Conservation (phyloP, 2,113 vertebrate genomes). For the Mustela nigripes region DNA sequence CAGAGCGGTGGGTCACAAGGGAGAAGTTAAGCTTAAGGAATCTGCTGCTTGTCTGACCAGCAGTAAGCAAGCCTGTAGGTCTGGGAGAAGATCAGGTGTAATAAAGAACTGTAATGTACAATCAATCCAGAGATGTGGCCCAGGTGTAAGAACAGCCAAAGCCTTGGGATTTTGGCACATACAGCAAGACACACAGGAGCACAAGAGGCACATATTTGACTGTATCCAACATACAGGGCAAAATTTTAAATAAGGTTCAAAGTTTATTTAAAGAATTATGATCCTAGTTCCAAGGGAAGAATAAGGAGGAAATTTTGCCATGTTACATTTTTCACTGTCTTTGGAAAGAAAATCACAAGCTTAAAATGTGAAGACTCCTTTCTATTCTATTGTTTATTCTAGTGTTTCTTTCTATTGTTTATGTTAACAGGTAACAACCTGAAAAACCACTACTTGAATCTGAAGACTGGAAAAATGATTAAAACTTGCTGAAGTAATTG, state of each 20-base stretch:
- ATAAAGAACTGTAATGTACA: neutral
- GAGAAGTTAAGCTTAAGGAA: neutral
- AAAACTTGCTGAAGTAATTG: constrained; percentile 47
- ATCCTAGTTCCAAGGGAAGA: constrained; percentile 15
- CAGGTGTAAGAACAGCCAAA: neutral
- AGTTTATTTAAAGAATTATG: neutral
- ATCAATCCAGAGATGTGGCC: neutral
- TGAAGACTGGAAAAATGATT: neutral
- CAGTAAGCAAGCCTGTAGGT: neutral
- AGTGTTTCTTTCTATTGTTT: neutral
- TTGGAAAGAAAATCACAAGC: constrained; percentile 38
- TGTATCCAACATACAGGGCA: neutral
- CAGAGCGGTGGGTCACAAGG: neutral
- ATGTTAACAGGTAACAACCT: neutral
- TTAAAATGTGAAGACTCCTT: neutral
- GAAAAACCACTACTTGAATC: neutral
- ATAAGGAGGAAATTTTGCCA: neutral
- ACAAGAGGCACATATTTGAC: neutral
- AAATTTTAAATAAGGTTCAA: neutral
- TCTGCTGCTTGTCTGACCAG: neutral
- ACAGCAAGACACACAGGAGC: neutral
- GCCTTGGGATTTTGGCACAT: neutral
- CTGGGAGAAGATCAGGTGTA: neutral
- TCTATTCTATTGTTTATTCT: neutral
- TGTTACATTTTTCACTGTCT: neutral